Conservation (phyloP, 1,140 invertebrate genomes). For the Bombus vancouverensis region DNA sequence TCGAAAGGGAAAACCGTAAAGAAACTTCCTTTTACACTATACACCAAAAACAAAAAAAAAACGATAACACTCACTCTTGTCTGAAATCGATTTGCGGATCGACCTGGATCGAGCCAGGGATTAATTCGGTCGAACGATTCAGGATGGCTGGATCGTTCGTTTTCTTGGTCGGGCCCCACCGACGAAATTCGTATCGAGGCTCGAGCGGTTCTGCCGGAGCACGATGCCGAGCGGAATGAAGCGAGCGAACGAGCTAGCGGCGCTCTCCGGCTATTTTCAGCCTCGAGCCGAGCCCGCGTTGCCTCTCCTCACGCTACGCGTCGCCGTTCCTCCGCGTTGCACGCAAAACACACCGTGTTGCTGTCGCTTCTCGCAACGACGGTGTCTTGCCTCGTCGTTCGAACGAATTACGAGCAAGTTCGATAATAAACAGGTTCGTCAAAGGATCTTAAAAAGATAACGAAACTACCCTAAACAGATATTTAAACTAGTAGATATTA, state of each 20-base stretch:
- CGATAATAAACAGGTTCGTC: neutral
- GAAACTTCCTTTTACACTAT: neutral
- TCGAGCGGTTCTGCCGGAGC: conserved; percentile 69
- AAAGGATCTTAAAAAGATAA: neutral
- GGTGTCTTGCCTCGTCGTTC: neutral
- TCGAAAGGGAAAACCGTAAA: neutral
- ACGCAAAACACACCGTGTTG: neutral
- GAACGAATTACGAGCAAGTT: fast-evolving
- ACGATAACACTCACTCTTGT: neutral
- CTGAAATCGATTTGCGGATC: conserved; percentile 26
- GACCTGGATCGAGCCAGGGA: neutral
- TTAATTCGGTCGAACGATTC: conserved; percentile 29
- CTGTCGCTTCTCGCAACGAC: neutral
- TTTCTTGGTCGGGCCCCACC: conserved; percentile 57
- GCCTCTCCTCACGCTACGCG: conserved; percentile 33
- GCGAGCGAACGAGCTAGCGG: conserved; percentile 35
- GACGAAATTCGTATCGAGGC: conserved; percentile 69
- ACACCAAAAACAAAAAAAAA: neutral
- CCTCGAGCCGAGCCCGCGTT: conserved; percentile 70
- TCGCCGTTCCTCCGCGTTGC: neutral
- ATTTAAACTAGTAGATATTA: neutral
- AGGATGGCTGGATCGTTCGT: conserved; percentile 57
- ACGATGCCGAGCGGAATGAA: conserved; percentile 56
- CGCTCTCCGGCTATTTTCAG: conserved; percentile 74
- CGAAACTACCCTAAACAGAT: neutral